A percentile compares a stretch with the other conserved stretches of the same genome.
Conservation (phyloP, 1,140 invertebrate genomes). For the Pissodes strobi region DNA sequence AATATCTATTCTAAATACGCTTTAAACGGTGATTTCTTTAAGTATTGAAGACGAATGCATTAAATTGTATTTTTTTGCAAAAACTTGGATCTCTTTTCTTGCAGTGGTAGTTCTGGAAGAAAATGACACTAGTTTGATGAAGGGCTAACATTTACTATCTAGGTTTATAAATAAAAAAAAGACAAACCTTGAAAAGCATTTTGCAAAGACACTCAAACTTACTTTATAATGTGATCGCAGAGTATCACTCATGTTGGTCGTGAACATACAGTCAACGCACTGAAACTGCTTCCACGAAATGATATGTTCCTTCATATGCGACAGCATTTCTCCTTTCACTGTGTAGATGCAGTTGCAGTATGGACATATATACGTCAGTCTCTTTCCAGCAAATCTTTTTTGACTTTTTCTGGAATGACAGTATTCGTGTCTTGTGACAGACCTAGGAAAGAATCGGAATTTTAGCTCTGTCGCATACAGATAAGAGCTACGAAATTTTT, state of each 20-base stretch:
- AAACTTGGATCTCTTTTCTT: no score
- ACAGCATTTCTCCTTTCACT: neutral
- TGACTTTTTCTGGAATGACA: neutral
- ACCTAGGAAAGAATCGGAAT: neutral
- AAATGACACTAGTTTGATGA: no score
- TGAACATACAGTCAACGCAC: conserved; percentile 2
- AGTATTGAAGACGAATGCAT: no score
- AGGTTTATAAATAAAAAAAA: no score
- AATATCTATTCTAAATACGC: no score
- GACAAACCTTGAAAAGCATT: no score
- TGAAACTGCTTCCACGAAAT: conserved; percentile 1
- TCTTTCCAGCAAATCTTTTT: neutral
- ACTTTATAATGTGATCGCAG: conserved; percentile 14
- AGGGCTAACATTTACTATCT: no score
- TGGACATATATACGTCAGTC: neutral
- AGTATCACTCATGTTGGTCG: neutral
- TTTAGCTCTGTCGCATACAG: no score
- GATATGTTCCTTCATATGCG: conserved; percentile 14
- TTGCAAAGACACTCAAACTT: neutral
- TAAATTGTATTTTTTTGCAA: no score
- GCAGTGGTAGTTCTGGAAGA: no score
- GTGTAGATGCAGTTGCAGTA: neutral
- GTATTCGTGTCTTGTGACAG: neutral
- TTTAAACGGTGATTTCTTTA: neutral
- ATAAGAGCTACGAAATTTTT: no score